phyloP scores from a whole-genome alignment of 2,888 invertebrate species.

The Dexiosoma caninum region DNA sequence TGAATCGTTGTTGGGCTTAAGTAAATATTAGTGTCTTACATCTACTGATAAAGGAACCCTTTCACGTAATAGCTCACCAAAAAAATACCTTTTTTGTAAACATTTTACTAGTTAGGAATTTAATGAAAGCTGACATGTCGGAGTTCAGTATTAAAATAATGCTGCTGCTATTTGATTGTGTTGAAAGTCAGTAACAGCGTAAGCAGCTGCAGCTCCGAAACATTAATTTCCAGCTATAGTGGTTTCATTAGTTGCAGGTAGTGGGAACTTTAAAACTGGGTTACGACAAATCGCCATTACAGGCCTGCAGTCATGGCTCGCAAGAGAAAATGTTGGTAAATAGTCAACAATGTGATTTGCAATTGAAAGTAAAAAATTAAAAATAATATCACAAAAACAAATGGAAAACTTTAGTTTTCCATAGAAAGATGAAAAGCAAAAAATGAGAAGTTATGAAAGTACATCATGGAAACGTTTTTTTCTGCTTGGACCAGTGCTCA shows the following conservation, averaged over 20 bases:
- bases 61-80: slow-evolving; percentile 30
- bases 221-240: neutral
- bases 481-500: too few relatives aligned
- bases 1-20: slow-evolving; percentile 59
- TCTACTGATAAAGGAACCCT: slow-evolving; percentile 72
- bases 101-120: slow-evolving; percentile 39
- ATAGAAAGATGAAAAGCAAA: neutral
- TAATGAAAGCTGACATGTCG: slow-evolving; percentile 71
- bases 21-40: slow-evolving; percentile 68
- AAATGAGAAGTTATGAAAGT: neutral
- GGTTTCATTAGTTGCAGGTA: neutral
- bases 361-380: slow-evolving; percentile 53
- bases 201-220: slow-evolving; percentile 1
- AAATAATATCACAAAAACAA: slow-evolving; percentile 43
- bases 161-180: slow-evolving; percentile 33
- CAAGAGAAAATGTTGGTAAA: slow-evolving; percentile 60
- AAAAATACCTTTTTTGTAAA: slow-evolving; percentile 34
- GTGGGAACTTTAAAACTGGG: slow-evolving; percentile 38
- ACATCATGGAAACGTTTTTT: too few relatives aligned
- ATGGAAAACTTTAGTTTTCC: slow-evolving; percentile 47
- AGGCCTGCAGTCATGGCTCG: slow-evolving; percentile 54
- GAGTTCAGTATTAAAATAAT: slow-evolving; percentile 32
- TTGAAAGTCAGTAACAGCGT: slow-evolving; percentile 17
- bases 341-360: slow-evolving; percentile 47
- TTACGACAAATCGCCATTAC: slow-evolving; percentile 45